Evolutionary conservation across 2,113 vertebrate species (phyloP).

Genomic region (Muntiacus reevesi): DNA sequence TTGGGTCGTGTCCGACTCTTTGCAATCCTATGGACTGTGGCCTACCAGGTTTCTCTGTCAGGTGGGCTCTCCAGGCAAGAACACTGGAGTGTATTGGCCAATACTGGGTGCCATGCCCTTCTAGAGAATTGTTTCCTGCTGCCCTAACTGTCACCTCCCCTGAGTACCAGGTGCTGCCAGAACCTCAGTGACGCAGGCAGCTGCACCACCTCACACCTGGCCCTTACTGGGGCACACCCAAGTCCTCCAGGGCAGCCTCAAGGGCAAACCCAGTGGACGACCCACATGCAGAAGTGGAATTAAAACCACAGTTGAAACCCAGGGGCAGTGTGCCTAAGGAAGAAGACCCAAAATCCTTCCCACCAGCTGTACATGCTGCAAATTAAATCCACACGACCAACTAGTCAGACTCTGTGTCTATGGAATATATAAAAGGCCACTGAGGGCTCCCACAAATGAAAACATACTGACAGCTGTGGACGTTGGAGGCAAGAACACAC

Average conservation of each 20-base stretch:
- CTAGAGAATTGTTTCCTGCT: not conserved
- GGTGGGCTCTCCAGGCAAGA: not conserved
- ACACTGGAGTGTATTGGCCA: not conserved
- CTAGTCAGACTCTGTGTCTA: not conserved
- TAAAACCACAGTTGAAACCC: not conserved
- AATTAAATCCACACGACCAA: not conserved
- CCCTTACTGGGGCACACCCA: not conserved
- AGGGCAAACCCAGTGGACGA: not conserved
- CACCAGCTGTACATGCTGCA: not conserved
- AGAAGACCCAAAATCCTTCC: not conserved
- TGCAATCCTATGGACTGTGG: not conserved
- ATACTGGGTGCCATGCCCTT: not conserved
- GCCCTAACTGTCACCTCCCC: not conserved
- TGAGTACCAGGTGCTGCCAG: not conserved
- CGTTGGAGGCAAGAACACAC: not conserved
- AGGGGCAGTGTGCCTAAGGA: not conserved
- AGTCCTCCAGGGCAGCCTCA: not conserved
- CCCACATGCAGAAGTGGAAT: not conserved
- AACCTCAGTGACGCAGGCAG: accelerated
- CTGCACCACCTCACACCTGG: not conserved
- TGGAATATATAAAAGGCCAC: not conserved
- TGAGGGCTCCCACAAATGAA: not conserved
- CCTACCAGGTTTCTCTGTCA: not conserved
- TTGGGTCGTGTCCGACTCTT: accelerated
- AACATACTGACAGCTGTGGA: not conserved